These are phyloP conservation scores for Silurus lanzhouensis DNA, from an alignment of 2,797 vertebrate species.

Conservation along the genomic window DNA sequence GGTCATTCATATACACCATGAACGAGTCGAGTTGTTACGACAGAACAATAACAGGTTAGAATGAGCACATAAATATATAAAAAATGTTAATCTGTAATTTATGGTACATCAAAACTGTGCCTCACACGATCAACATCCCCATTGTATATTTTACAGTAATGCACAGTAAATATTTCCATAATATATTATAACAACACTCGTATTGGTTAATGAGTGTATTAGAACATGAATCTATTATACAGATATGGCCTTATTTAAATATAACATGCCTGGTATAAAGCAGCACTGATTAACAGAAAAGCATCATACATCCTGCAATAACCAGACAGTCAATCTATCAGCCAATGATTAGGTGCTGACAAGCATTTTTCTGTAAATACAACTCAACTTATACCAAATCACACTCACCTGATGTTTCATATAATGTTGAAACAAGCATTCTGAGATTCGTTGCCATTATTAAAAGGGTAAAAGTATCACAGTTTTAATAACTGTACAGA, in stretches of 20 bases:
- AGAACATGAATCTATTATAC: neutral
- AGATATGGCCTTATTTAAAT: neutral
- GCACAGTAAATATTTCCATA: neutral
- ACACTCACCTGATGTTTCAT: neutral
- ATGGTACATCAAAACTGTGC: neutral
- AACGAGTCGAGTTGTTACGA: neutral
- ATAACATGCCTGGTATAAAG: neutral
- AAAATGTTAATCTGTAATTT: neutral
- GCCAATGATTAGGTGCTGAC: neutral
- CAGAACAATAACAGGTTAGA: neutral
- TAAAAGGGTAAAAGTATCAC: neutral
- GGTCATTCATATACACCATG: neutral
- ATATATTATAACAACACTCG: neutral
- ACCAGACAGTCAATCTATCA: neutral
- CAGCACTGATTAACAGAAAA: neutral
- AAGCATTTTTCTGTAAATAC: neutral
- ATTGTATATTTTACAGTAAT: neutral
- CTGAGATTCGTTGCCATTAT: neutral
- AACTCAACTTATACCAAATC: neutral
- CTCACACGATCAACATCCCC: neutral
- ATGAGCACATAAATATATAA: neutral
- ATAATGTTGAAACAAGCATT: constrained; percentile 6
- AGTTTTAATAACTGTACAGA: constrained; percentile 13
- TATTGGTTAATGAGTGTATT: neutral
- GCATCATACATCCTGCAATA: neutral